Evolutionary conservation across 2,888 invertebrate species (phyloP).

Genomic region (Nebria salina): DNA sequence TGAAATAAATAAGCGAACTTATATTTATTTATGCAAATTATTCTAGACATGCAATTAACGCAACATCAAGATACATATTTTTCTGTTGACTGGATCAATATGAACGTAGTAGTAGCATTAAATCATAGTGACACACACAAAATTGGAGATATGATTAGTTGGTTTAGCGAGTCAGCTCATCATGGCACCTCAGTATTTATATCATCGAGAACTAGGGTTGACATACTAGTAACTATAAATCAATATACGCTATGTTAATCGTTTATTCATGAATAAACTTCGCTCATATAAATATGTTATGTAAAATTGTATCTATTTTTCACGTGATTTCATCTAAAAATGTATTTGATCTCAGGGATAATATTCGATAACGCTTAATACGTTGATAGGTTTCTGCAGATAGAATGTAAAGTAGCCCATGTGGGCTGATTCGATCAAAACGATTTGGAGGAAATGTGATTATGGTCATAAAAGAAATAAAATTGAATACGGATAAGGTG

Average conservation of each 20-base stretch:
- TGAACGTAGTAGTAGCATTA: background rate
- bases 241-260: background rate
- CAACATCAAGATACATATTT: background rate
- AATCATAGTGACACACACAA: background rate
- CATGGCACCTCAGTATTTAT: background rate
- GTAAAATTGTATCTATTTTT: background rate
- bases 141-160: background rate
- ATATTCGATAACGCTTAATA: background rate
- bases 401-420: background rate
- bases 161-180: background rate
- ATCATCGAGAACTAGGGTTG: background rate
- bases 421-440: background rate
- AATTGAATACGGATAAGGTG: background rate
- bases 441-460: background rate
- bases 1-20: background rate
- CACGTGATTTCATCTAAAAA: background rate
- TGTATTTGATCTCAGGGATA: background rate
- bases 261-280: background rate
- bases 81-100: background rate
- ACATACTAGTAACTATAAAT: background rate
- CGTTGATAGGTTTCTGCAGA: background rate
- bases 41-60: background rate
- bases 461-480: background rate
- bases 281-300: background rate
- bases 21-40: background rate